Evolutionary conservation across 2,888 invertebrate genomes (phyloP), one percentile per base, ranked within the genome.

Genomic region (Orthosia cruda): DNA sequence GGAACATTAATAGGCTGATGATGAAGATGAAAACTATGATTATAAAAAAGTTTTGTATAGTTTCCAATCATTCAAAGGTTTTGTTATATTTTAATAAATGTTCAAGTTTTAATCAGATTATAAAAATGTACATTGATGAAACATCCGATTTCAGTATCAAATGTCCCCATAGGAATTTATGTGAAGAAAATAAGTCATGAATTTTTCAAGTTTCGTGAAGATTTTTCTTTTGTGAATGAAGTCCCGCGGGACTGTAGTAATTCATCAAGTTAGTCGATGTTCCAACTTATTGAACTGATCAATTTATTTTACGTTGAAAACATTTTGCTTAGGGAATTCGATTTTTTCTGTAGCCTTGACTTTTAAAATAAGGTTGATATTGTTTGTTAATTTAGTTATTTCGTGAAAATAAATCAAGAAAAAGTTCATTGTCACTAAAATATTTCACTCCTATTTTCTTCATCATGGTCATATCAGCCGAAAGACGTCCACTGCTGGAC

Each of bases 221-320:
- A 78, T 77, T 74, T 79, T 79, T 73, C 74, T 79, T 80, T 83
- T 79, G 74, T 75, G 80, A 87, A 80, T 77, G 69, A 45, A 68
- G 58, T 83, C 87, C 67, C 70, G 47, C 26, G 84, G 73, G 87
- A 74, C 59, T 80, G 52, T 23, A 70, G 77, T 81, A 83, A 87
- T 84, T 87, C 83, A 87, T 87, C 87, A 86, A 84, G 84, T 74
- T 80, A 84, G 68, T 63, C 77, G 67, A 80, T 68, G 77, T 78
- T 76, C 77, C 69, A 65, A 80, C 71, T 83, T 78, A 79, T 77
- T 83, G 77, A 83, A 86, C 76, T 84, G 79, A 87, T 87, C 86
- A 79, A 86, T 87, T 87, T 83, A 87, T 86, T 84, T 80, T 57
- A 64, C 74, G 64, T 61, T 66, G 55, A 84, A 87, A 84, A 79